Evolutionary conservation across 2,888 invertebrate species (phyloP), one percentile per base, ranked within the genome.

Genomic region (Orchesellides sinensis): DNA sequence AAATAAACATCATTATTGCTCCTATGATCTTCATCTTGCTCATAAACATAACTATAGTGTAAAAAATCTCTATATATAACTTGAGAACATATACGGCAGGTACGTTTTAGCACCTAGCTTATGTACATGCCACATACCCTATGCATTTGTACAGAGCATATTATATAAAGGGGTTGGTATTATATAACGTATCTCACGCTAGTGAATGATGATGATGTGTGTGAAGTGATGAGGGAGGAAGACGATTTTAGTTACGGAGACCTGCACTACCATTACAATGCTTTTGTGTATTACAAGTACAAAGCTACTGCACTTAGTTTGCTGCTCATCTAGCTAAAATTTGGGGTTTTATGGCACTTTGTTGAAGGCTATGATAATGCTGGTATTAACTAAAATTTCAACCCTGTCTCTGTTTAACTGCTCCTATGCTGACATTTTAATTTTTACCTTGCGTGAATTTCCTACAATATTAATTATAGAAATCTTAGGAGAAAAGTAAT

Each of bases 21-120:
- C 69, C 63, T 78, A 69, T 68, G 61, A 49, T 59, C 47, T 47
- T 54, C 66, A 65, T 47, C n/a, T n/a, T n/a, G n/a, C 10, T 40
- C 40, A 69, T 52, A 75, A 65, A 35, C 72, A 59, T 27, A 35
- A 17, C n/a, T 47, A 45, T 25, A 25, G n/a, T 54, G 29, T 23
- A 59, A 2, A 14, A 19, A 29, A n/a, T 29, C 59, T 59, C 27
- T 59, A 59, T 59, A 59, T 59, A 59, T n/a, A 29, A 17, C 29
- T 63, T 59, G 56, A 17, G 69, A 40, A 23, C 32, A 52, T 68
- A 29, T 49, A 40, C 40, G 32, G 70, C 70, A 79, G 66, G 52
- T 72, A 80, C 45, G 35, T 65, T 63, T 80, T 66, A 56, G 80
- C 80, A 80, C 80, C 80, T 80, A 63, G 65, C 72, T 63, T 69